Evolutionary conservation across 1,140 invertebrate species (phyloP).

Genomic region (Leptinotarsa undecemlineata): DNA sequence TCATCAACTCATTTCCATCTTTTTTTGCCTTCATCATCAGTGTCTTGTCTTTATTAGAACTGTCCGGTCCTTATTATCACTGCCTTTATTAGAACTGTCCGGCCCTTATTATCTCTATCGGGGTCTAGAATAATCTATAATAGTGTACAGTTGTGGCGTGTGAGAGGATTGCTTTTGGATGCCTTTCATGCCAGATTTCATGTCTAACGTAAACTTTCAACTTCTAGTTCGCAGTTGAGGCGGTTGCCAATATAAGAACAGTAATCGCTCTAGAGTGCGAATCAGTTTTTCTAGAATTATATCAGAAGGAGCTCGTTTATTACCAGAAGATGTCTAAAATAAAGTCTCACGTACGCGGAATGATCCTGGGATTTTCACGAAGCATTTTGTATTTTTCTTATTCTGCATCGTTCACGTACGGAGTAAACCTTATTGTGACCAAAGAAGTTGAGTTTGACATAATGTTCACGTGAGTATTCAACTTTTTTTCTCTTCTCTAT

Average conservation of each 20-base stretch:
- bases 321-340: slow-evolving; percentile 56
- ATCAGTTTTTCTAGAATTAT: slow-evolving; percentile 64
- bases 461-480: slow-evolving; percentile 43
- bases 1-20: no score
- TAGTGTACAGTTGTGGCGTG: no score
- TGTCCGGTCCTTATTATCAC: no score
- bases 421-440: slow-evolving; percentile 38
- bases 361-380: slow-evolving; percentile 50
- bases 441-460: slow-evolving; percentile 35
- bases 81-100: no score
- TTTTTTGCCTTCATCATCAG: no score
- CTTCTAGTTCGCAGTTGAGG: slow-evolving; percentile 71
- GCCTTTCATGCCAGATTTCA: no score
- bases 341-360: slow-evolving; percentile 66
- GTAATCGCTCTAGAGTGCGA: slow-evolving; percentile 76
- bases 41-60: no score
- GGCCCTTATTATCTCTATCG: no score
- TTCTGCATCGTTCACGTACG: slow-evolving; percentile 41
- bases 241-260: slow-evolving; percentile 75
- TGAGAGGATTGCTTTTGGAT: no score
- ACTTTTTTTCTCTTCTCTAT: no score
- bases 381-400: slow-evolving; percentile 46
- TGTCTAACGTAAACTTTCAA: no score
- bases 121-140: no score
- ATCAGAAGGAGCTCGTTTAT: slow-evolving; percentile 59